Evolutionary conservation across 2,888 invertebrate species (phyloP), one percentile per base, ranked within the genome.

Genomic region (Caenorhabditis imperialis): DNA sequence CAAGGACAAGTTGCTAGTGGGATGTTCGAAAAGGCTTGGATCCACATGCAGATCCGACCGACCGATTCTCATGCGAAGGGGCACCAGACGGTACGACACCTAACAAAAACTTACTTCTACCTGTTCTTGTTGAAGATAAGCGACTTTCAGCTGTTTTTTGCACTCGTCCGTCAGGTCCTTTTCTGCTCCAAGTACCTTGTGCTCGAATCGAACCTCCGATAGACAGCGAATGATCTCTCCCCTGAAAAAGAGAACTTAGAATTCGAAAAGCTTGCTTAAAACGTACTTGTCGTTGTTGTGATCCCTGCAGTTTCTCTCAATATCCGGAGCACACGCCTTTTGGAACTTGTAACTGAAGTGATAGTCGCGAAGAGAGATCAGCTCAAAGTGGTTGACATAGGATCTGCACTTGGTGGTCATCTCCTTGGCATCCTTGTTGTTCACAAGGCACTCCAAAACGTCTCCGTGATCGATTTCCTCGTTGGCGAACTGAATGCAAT

Each of bases 351-450:
- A 93, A 1, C 94, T 94, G 88, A 97, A 98, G 85, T 93, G 93
- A 89, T 94, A 96, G 89, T 95, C 94, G 89, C 96, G 94, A 78
- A 98, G 89, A 2, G 94, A 93, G 75, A 96, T 93, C 73, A 99
- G 91, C 90, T 99, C 98, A 88, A 96, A 96, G 90, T 99, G 98
- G 90, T 98, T 97, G 53, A 99, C 93, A 73, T 95, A 95, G 37
- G 94, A 94, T 77, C 93, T 54, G 42, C 81, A 81, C 45, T 78
- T 78, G 40, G 69, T 38, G 1, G 57, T 80, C 80, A 80, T 80
- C 37, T 80, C 78, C 18, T 47, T 53, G 3, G 80, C 42, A 40
- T 80, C 94, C 90, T 97, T 98, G 88, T 95, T 93, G 37, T 92
- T 91, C 67, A 97, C 94, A 55, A 99, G 91, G 89, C 98, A 99